Conservation (phyloP, 2,113 vertebrate genomes). For the Gracilinanus agilis region DNA sequence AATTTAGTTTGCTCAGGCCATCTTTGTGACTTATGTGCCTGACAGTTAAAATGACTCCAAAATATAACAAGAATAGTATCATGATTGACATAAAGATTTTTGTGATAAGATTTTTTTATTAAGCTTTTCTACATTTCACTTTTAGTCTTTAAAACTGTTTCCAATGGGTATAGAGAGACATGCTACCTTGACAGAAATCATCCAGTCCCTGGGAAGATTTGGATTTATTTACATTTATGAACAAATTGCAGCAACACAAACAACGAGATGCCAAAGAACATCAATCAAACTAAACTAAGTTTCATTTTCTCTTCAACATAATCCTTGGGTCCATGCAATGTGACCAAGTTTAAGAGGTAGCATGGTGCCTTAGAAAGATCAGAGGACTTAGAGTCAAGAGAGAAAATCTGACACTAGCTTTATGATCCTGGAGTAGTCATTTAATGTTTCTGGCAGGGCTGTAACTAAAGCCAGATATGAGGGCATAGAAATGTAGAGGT, state of each 20-base stretch:
- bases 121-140: neutral
- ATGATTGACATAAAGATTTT: slow-evolving; percentile 21
- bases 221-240: slow-evolving; percentile 43
- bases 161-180: slow-evolving; percentile 22
- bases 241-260: slow-evolving; percentile 28
- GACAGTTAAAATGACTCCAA: slow-evolving; percentile 32
- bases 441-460: neutral
- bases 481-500: neutral
- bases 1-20: slow-evolving; percentile 33
- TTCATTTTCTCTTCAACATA: neutral
- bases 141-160: slow-evolving; percentile 47
- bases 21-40: neutral
- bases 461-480: neutral
- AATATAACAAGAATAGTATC: slow-evolving; percentile 37
- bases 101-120: slow-evolving; percentile 45
- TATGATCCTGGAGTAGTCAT: neutral
- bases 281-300: neutral
- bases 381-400: neutral
- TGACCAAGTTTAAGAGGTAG: neutral
- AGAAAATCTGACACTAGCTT: neutral
- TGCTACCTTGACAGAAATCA: neutral
- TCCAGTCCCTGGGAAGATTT: neutral
- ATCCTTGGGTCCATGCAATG: neutral
- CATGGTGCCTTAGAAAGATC: neutral
- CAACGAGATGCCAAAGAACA: slow-evolving; percentile 10